A percentile compares a stretch with the other conserved stretches of the same genome.
Evolutionary conservation across 2,888 invertebrate genomes (phyloP).

Genomic region (Pocota personata): DNA sequence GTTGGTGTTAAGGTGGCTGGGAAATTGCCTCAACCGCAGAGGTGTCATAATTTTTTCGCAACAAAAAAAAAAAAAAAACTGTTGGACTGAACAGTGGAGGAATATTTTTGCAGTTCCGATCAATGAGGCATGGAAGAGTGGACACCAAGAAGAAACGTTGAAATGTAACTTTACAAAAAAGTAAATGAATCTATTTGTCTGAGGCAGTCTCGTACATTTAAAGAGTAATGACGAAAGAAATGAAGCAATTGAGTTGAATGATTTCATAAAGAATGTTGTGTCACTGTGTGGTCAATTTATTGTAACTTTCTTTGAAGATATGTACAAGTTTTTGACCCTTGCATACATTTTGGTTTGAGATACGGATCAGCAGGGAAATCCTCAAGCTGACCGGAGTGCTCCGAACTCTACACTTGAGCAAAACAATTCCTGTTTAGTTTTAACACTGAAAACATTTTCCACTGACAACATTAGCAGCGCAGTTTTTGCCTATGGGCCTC

Average conservation of each 20-base stretch:
- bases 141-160: not conserved
- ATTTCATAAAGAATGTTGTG: too few species aligned
- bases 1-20: constrained; percentile 42
- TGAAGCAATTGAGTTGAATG: not conserved
- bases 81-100: constrained; percentile 1
- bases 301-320: too few species aligned
- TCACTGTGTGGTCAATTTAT: too few species aligned
- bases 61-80: not conserved
- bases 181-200: not conserved
- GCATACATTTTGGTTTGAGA: too few species aligned
- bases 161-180: not conserved
- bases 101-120: constrained; percentile 41
- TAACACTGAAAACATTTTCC: too few species aligned
- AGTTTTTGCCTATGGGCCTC: too few species aligned
- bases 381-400: too few species aligned
- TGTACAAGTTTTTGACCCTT: too few species aligned
- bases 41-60: constrained; percentile 59
- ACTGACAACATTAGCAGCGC: too few species aligned
- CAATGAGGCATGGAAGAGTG: constrained; percentile 42
- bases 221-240: not conserved
- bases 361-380: too few species aligned
- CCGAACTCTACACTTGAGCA: too few species aligned
- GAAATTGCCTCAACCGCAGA: constrained; percentile 61
- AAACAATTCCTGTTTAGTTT: too few species aligned
- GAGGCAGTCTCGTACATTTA: not conserved